Evolutionary conservation across 2,888 invertebrate species (phyloP).

Genomic region (Seira musarum): DNA sequence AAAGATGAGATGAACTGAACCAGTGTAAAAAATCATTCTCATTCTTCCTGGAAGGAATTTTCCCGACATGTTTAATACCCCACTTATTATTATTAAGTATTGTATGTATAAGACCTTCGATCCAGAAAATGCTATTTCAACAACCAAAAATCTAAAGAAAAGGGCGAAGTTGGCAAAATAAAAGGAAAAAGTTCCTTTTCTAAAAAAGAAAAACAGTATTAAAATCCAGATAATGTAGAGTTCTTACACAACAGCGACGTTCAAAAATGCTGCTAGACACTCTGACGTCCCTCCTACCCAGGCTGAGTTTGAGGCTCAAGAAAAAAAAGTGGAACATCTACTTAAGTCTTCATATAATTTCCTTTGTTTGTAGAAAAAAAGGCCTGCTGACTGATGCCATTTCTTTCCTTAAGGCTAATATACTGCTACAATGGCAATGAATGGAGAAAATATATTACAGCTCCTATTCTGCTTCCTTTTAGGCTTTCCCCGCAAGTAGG

Average conservation of each 20-base stretch:
- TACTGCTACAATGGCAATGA: background rate
- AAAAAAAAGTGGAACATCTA: background rate
- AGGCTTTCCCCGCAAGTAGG: too few species aligned
- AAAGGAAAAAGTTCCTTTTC: conserved; percentile 2
- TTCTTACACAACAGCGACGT: background rate
- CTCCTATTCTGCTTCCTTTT: background rate
- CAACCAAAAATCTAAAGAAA: background rate
- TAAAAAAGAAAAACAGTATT: conserved; percentile 7
- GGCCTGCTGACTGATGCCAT: background rate
- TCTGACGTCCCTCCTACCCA: background rate
- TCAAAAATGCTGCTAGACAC: conserved; percentile 7
- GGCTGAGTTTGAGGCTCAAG: background rate
- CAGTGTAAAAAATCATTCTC: background rate
- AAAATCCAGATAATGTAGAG: background rate
- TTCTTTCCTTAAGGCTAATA: background rate
- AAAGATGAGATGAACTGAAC: background rate
- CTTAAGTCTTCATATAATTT: conserved; percentile 19
- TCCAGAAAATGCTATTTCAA: background rate
- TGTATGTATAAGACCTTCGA: background rate
- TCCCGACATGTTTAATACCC: background rate
- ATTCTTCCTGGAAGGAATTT: background rate
- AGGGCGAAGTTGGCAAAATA: background rate
- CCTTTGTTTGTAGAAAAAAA: background rate
- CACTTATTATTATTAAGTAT: too few species aligned
- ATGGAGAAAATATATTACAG: background rate